A percentile compares a stretch with the other conserved stretches of the same genome.
Evolutionary conservation across 2,888 invertebrate species (phyloP).

Genomic region (Geophilus truncorum): DNA sequence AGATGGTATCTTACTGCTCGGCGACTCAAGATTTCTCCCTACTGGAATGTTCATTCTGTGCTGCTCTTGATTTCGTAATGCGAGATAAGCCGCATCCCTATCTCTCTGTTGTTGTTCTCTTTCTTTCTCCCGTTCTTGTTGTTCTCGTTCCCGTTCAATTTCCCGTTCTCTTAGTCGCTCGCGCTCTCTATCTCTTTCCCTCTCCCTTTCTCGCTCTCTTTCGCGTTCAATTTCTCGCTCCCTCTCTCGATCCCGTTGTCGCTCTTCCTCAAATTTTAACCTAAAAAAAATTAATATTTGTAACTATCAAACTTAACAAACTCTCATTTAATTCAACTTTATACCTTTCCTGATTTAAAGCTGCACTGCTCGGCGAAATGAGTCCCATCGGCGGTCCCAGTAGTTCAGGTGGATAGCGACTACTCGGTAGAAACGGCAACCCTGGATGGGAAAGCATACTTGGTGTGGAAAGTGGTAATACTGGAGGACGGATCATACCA

Average conservation of each 20-base stretch:
- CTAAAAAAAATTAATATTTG: no score
- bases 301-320: no score
- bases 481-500: slow-evolving; percentile 63
- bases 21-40: slow-evolving; percentile 35
- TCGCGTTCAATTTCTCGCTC: no score
- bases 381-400: slow-evolving; percentile 52
- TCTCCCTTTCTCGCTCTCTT: slow-evolving; percentile 58
- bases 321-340: no score
- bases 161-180: slow-evolving; percentile 54
- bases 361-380: slow-evolving; percentile 49
- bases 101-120: slow-evolving; percentile 55
- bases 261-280: slow-evolving; percentile 64
- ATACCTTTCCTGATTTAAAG: slow-evolving; percentile 53
- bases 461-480: slow-evolving; percentile 54
- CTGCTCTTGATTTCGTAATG: slow-evolving; percentile 33
- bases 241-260: slow-evolving; percentile 53
- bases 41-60: slow-evolving; percentile 39
- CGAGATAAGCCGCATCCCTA: slow-evolving; percentile 48
- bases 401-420: slow-evolving; percentile 53
- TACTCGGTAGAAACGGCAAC: slow-evolving; percentile 47
- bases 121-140: slow-evolving; percentile 40
- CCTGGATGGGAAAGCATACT: slow-evolving; percentile 48
- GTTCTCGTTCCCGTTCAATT: slow-evolving; percentile 56
- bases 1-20: slow-evolving; percentile 22
- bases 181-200: slow-evolving; percentile 55